Evolutionary conservation across 2,113 vertebrate species (phyloP).

Genomic region (Brachionichthys hirsutus): DNA sequence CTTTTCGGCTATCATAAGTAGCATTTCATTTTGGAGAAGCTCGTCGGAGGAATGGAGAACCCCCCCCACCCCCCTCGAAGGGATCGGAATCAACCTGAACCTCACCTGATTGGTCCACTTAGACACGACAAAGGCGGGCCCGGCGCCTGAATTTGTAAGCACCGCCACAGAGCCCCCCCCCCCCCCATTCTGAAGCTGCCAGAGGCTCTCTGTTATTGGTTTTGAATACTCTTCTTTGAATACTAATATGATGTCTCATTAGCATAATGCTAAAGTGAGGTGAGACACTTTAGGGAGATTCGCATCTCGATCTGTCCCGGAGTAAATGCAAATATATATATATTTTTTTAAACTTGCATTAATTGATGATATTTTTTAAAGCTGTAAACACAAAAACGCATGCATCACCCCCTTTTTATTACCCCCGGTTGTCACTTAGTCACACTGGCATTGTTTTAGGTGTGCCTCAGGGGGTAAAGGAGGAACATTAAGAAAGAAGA

Average conservation of each 20-base stretch:
- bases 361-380: too few species aligned
- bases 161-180: constrained; percentile 24
- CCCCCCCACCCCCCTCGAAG: too few species aligned
- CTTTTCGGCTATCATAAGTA: constrained; percentile 33
- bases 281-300: neutral
- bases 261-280: neutral
- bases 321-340: too few species aligned
- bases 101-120: constrained; percentile 1
- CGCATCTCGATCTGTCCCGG: too few species aligned
- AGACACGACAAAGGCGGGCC: constrained; percentile 16
- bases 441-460: too few species aligned
- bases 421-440: too few species aligned
- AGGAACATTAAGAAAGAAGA: too few species aligned
- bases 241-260: neutral
- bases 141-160: constrained; percentile 43
- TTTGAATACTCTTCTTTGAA: constrained; percentile 42
- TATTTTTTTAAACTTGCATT: too few species aligned
- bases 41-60: constrained; percentile 32
- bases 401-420: too few species aligned
- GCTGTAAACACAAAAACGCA: too few species aligned
- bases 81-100: neutral
- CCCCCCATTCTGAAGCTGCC: constrained; percentile 50
- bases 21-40: constrained; percentile 31
- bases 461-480: too few species aligned
- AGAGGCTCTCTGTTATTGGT: constrained; percentile 57